phyloP scores from a whole-genome alignment of 2,797 vertebrate species.

The Philypnodon macrostomus region DNA sequence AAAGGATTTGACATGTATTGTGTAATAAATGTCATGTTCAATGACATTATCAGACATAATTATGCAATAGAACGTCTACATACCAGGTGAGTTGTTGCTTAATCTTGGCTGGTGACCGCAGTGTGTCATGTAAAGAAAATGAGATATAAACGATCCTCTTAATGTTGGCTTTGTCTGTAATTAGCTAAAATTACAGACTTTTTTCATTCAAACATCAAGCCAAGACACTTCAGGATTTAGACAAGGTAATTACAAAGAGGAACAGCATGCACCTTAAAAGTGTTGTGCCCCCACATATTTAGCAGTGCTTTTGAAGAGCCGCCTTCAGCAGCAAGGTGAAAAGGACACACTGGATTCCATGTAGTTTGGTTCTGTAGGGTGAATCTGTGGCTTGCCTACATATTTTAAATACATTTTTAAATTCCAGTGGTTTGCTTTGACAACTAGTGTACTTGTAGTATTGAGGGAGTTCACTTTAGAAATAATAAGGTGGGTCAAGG shows the following conservation, averaged over 20 bases:
- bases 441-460: too few relatives aligned
- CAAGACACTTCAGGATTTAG: conserved; percentile 40
- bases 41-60: conserved; percentile 36
- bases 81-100: conserved; percentile 25
- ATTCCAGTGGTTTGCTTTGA: too few relatives aligned
- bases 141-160: conserved; percentile 48
- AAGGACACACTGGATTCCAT: neutral
- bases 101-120: conserved; percentile 42
- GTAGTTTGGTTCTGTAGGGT: too few relatives aligned
- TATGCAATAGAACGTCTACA: conserved; percentile 26
- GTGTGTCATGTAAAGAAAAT: conserved; percentile 39
- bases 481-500: too few relatives aligned
- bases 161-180: conserved; percentile 55
- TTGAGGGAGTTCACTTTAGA: too few relatives aligned
- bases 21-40: conserved; percentile 30
- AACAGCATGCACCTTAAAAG: conserved; percentile 25
- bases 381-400: too few relatives aligned
- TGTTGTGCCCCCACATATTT: conserved; percentile 18
- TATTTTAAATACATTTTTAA: too few relatives aligned
- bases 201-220: conserved; percentile 57
- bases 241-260: conserved; percentile 59
- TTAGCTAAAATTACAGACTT: conserved; percentile 68
- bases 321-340: neutral
- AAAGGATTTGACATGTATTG: conserved; percentile 8
- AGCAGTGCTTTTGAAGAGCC: conserved; percentile 15